These are phyloP conservation scores for Chrysodeixis includens DNA, from an alignment of 2,888 invertebrate genomes.

Conservation along the genomic window DNA sequence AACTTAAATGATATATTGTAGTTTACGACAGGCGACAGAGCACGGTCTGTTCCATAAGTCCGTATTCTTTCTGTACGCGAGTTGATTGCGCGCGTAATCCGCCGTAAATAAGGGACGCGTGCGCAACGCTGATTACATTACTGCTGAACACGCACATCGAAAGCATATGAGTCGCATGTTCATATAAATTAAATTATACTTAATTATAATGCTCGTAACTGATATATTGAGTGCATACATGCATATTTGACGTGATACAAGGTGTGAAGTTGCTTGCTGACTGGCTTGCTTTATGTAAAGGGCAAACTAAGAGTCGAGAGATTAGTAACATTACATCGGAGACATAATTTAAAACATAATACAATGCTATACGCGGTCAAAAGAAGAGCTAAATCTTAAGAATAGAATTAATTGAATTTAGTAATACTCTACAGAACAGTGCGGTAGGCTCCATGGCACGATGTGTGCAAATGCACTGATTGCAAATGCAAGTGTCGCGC, in stretches of 20 bases:
- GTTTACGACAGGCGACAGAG: conserved; percentile 53
- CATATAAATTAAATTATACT: conserved; percentile 54
- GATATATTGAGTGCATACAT: background rate
- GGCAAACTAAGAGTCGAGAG: background rate
- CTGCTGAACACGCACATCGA: conserved; percentile 68
- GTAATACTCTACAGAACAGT: conserved; percentile 23
- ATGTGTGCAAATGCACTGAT: conserved; percentile 70
- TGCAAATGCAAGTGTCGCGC: conserved; percentile 80
- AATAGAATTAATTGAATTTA: no score
- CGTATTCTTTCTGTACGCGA: conserved; percentile 66
- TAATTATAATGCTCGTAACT: conserved; percentile 32
- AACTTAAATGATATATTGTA: conserved; percentile 69
- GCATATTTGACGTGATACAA: background rate
- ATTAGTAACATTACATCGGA: background rate
- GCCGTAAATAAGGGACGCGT: conserved; percentile 86
- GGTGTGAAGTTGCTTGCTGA: background rate
- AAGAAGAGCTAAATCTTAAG: no score
- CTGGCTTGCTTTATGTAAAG: background rate
- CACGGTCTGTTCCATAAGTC: conserved; percentile 48
- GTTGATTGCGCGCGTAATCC: conserved; percentile 86
- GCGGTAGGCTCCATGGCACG: conserved; percentile 33
- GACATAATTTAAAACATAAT: no score
- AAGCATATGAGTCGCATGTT: conserved; percentile 66
- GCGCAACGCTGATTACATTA: conserved; percentile 84
- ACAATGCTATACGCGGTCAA: no score